Evolutionary conservation across 2,888 invertebrate species (phyloP), one percentile per base, ranked within the genome.

Genomic region (Peribatodes rhomboidaria): DNA sequence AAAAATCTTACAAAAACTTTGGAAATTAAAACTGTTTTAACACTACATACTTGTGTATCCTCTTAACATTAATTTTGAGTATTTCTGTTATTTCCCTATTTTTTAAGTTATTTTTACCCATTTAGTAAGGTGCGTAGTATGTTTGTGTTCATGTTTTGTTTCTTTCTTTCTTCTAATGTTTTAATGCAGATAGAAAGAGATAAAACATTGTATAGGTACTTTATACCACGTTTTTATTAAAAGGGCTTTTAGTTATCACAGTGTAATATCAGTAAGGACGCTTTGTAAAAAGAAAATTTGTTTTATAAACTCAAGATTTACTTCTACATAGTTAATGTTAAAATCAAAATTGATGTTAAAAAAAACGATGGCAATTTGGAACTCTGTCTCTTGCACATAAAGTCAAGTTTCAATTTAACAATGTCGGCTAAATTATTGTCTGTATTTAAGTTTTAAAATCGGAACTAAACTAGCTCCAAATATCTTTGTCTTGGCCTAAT

Each of bases 31-130:
- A 75, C 57, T 74, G 69, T 68, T 72, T 35, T 39, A 41, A 35
- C 81, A 78, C 80, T 79, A 79, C 84, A 85, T 89, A 90, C 89
- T 89, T 89, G 89, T 89, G 89, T 89, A 90, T 89, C 89, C 87
- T 87, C 86, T 81, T 82, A 81, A 46, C 27, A 58, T 55, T 49
- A 49, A 33, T 33, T 52, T 31, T 52, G n/a, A 35, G 11, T 78
- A 78, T 78, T 76, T 71, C 77, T 16, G 68, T 70, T 16, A 46
- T 53, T 42, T 47, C 60, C 60, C 65, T 67, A 61, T 1, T 58
- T 54, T 52, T 11, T 20, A 18, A 10, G 14, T 18, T 18, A 6
- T 7, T 27, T 37, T 37, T 52, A n/a, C 37, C 27, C 53, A 14
- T 27, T 27, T 53, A 35, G 11, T 35, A 35, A 50, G 20, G 13